phyloP scores from a whole-genome alignment of 2,888 invertebrate species.

The Allygus modestus region DNA sequence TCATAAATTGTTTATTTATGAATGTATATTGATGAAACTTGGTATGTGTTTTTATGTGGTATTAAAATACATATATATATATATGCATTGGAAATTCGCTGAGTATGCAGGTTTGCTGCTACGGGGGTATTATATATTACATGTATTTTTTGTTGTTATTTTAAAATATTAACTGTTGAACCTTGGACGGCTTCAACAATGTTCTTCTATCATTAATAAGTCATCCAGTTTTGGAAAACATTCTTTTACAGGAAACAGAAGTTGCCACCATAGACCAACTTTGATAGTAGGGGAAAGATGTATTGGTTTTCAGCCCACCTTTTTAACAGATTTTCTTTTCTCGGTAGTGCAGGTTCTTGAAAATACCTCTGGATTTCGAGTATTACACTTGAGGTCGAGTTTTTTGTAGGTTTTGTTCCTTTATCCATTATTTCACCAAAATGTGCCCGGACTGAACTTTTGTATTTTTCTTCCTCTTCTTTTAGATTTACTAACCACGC shows the following conservation, averaged over 20 bases:
- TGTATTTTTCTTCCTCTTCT: not conserved
- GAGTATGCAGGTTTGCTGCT: too few relatives aligned
- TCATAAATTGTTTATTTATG: too few relatives aligned
- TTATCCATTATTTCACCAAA: slow-evolving; percentile 25
- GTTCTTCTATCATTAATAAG: slow-evolving; percentile 17
- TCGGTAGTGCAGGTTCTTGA: slow-evolving; percentile 34
- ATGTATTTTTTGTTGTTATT: slow-evolving; percentile 55
- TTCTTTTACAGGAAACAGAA: slow-evolving; percentile 60
- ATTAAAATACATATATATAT: too few relatives aligned
- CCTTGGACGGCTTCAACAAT: slow-evolving; percentile 42
- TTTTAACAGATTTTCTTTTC: slow-evolving; percentile 34
- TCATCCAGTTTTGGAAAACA: slow-evolving; percentile 63
- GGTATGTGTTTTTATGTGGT: too few relatives aligned
- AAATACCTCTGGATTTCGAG: slow-evolving; percentile 54
- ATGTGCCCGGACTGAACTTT: not conserved
- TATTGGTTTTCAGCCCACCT: slow-evolving; percentile 62
- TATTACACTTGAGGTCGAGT: slow-evolving; percentile 45
- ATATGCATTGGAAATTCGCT: too few relatives aligned
- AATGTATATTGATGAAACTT: too few relatives aligned
- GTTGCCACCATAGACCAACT: slow-evolving; percentile 56
- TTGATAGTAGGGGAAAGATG: slow-evolving; percentile 20
- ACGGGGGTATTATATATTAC: too few relatives aligned
- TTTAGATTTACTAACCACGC: not conserved
- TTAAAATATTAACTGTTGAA: slow-evolving; percentile 56
- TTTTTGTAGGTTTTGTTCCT: slow-evolving; percentile 22